phyloP scores from a whole-genome alignment of 2,113 vertebrate species.

The Tachuris rubrigastra region DNA sequence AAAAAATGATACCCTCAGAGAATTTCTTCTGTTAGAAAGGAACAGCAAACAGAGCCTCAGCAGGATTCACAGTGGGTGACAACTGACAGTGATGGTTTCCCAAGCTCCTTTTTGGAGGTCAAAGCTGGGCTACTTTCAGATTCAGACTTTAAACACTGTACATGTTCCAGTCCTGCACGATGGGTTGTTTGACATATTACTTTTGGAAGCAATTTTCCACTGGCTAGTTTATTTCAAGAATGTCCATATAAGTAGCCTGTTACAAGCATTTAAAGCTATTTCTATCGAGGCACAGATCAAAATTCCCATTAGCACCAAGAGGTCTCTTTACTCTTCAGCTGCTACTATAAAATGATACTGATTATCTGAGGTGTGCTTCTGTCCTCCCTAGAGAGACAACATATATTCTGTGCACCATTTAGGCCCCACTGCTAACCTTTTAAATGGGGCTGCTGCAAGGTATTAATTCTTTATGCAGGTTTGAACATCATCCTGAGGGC shows the following conservation, averaged over 20 bases:
- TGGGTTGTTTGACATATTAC: background rate
- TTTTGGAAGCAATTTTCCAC: constrained; percentile 21
- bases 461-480: background rate
- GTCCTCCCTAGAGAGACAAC: background rate
- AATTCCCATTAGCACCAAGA: constrained; percentile 17
- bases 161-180: background rate
- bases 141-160: background rate
- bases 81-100: background rate
- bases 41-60: background rate
- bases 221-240: background rate
- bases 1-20: background rate
- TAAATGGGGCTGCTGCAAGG: background rate
- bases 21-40: background rate
- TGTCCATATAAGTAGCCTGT: background rate
- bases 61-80: background rate
- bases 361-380: background rate
- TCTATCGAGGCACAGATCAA: background rate
- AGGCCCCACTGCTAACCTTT: background rate
- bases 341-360: background rate
- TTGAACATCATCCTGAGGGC: background rate
- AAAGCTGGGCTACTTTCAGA: background rate
- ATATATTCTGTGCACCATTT: background rate
- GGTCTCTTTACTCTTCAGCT: background rate
- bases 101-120: background rate
- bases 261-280: background rate